Evolutionary conservation across 2,113 vertebrate species (phyloP), one percentile per base, ranked within the genome.

Genomic region (Tetrao urogallus): DNA sequence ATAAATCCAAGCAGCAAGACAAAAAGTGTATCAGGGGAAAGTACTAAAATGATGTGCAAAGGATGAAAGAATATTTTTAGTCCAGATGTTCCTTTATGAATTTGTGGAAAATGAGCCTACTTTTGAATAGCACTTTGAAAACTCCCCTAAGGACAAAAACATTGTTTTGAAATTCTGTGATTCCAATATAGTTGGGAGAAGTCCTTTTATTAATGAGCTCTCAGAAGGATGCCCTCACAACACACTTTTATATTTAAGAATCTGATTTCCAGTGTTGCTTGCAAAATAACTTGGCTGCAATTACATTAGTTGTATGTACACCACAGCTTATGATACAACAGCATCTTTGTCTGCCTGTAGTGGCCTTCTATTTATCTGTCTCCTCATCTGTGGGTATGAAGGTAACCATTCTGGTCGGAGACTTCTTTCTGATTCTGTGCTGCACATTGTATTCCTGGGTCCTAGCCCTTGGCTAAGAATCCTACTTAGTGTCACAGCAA

Each of bases 61-160:
- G 71, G 88, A 89, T 95, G 88, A 96, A 95, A 94, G 81, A 65
- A 34, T 93, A 90, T 96, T 95, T 92, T 90, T 93, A 96, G 71
- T 89, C 90, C 91, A 94, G 93, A 93, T 96, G 90, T 94, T 95
- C 47, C 56, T 93, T 84, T 84, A 84, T 92, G 84, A 91, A 92
- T 91, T 80, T 83, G 81, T 92, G 80, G 80, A 61, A 93, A 95
- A 86, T 56, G 22, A 94, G 28, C 50, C 22, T 95, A 25, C 48
- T 91, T 96, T 90, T 96, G 82, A 95, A 86, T 76, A 82, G 38
- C 58, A 87, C 80, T 96, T 86, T 92, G 93, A 88, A 94, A 94
- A 42, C 56, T 86, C 94, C 90, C 85, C 77, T 94, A 93, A 94
- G 90, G 79, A 57, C 73, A 45, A 54, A 36, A 18, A 1, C 52